Evolutionary conservation across 2,888 invertebrate genomes (phyloP).

Genomic region (Poecilus cupreus): DNA sequence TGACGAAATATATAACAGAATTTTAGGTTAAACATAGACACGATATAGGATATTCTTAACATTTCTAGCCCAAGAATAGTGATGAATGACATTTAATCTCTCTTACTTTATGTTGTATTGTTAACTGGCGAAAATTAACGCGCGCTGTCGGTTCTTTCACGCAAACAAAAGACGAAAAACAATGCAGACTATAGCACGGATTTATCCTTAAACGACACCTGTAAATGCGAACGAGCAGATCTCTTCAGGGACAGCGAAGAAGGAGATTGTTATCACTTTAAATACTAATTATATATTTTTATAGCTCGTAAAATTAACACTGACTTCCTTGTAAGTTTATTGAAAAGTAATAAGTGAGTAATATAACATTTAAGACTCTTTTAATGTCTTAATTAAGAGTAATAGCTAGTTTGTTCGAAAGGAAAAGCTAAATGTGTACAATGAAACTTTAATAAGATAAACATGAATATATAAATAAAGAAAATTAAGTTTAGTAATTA

Average conservation of each 20-base stretch:
- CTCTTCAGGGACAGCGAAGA: background rate
- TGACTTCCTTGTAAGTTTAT: background rate
- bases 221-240: background rate
- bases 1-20: no score
- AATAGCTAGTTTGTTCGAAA: background rate
- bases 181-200: background rate
- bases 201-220: constrained; percentile 7
- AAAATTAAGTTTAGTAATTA: no score
- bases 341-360: background rate
- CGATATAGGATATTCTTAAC: no score
- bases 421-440: background rate
- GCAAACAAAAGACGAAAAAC: constrained; percentile 38
- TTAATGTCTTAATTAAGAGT: background rate
- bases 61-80: background rate
- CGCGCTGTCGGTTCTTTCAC: constrained; percentile 22
- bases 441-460: no score
- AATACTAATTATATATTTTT: background rate
- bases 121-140: constrained; percentile 39
- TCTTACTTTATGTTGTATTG: constrained; percentile 11
- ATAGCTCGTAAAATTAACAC: background rate
- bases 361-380: background rate
- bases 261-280: background rate
- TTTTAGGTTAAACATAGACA: background rate
- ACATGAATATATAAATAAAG: no score
- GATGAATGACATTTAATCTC: constrained; percentile 41